phyloP scores from a whole-genome alignment of 1,140 invertebrate genomes.

The Drepana arcuata region DNA sequence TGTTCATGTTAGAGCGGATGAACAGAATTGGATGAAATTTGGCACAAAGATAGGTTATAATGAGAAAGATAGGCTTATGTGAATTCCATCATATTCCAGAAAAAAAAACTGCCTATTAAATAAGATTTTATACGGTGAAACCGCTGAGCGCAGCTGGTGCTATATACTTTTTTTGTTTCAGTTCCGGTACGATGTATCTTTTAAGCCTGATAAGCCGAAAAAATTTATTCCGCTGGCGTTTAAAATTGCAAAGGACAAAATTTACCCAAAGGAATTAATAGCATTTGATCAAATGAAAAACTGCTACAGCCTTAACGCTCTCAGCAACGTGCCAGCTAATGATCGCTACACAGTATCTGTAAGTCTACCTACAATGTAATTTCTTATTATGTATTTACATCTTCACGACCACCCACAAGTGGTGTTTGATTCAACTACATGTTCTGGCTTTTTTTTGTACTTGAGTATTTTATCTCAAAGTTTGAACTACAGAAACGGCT shows the following conservation, averaged over 20 bases:
- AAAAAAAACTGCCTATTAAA: neutral
- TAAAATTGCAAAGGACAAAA: constrained; percentile 12
- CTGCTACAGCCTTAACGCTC: constrained; percentile 27
- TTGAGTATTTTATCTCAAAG: neutral
- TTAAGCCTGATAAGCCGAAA: constrained; percentile 51
- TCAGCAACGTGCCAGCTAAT: constrained; percentile 15
- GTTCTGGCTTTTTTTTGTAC: too few relatives aligned
- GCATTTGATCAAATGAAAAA: constrained; percentile 60
- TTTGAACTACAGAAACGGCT: too few relatives aligned
- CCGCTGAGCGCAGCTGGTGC: neutral
- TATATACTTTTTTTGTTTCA: constrained; percentile 23
- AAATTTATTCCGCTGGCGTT: constrained; percentile 36
- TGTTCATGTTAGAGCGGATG: too few relatives aligned
- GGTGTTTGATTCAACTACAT: too few relatives aligned
- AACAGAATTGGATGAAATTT: neutral
- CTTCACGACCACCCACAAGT: too few relatives aligned
- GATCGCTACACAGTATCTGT: constrained; percentile 24
- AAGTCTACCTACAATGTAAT: constrained; percentile 21
- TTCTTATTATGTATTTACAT: too few relatives aligned
- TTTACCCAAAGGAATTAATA: constrained; percentile 27
- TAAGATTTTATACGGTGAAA: neutral
- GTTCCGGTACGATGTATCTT: constrained; percentile 46
- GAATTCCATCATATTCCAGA: neutral
- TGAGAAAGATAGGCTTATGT: too few relatives aligned
- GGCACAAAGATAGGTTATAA: too few relatives aligned